Base-by-base conservation (phyloP, 2,888 invertebrate species). In the Linyphia triangularis region DNA sequence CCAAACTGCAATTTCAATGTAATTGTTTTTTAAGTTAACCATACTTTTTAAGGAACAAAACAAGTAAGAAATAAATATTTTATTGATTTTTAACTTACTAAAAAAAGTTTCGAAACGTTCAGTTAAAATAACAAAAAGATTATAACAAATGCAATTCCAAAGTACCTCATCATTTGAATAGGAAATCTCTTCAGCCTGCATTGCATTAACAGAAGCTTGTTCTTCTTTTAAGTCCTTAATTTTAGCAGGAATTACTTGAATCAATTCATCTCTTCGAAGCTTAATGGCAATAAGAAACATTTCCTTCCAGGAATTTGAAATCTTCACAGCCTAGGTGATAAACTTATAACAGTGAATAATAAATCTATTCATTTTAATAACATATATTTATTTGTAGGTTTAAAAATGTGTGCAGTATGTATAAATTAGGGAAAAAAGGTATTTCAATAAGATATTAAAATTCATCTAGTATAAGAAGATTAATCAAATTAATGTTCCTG, bases 221-320 rank as follows among this genome's bases (percentile, higher is more conserved):
- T 86, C 81, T 30, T 88, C 86, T 30, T 75, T 67, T 3, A 26
- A 40, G 22, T 88, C 65, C 22, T 81, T 73, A 10, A 63, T 67
- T 57, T 81, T 81, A 51, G 22, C 26, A 24, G 26, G 22, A 61
- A 75, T 22, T 2, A 40, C 30, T 69, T 75, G 28, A 19, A 40
- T 5, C 9, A 82, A 33, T 75, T 88, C 81, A 30, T n/a, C 28
- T 40, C 75, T 40, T 40, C 86, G 61, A 16, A 75, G 40, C n/a
- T 67, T 24, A 5, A 65, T 16, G 22, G 75, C 81, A 22, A 69
- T 22, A 28, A 86, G 67, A 67, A 86, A 86, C 22, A 86, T 57
- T 59, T 86, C 81, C 33, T 82, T 88, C 86, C 86, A 88, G 1
- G 86, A 73, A 19, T 73, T 82, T 28, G 40, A 67, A 67, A 88